Evolutionary conservation across 2,797 vertebrate species (phyloP), one percentile per base, ranked within the genome.

Genomic region (Myotis pilosus): DNA sequence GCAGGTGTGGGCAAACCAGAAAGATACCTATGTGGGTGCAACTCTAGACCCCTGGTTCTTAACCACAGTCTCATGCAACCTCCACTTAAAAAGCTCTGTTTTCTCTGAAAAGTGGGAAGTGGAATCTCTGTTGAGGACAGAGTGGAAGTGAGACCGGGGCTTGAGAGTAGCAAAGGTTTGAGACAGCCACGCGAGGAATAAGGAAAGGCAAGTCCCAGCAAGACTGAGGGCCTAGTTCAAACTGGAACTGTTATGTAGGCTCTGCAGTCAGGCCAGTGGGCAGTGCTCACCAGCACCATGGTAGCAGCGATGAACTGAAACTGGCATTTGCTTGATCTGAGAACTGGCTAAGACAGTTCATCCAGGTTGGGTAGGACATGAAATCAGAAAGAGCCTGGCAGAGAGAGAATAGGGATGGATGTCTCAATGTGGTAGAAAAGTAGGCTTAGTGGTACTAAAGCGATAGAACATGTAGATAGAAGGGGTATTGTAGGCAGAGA

Each of bases 51-150:
- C n/a, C 33, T 44, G 33, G 9, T 75, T 74, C 86, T 91, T 55
- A 85, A 49, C n/a, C 22, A 51, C 8, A 15, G 60, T 28, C 3
- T 30, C 41, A 38, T 13, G 8, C 69, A 60, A 22, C 30, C 64
- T 94, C 81, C 2, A 15, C 16, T 17, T 47, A 10, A 15, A 9
- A 81, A 36, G 38, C 74, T 84, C 5, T 57, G 1, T 92, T 82
- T 95, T 82, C 57, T 69, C 33, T 38, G 60, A 74, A 66, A 90
- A 91, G 55, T 55, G 20, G 28, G 10, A 33, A 84, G 15, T 51
- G 22, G 74, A n/a, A 30, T 25, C n/a, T 76, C 64, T 28, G 33
- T 51, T 33, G 44, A 78, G 44, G 66, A 11, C 22, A 30, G 66
- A 85, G 20, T n/a, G 8, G 81, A 84, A 55, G 12, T 20, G 19